These are phyloP conservation scores for Sebastes trivittatus DNA, from an alignment of 2,797 vertebrate genomes.

Conservation along the genomic window DNA sequence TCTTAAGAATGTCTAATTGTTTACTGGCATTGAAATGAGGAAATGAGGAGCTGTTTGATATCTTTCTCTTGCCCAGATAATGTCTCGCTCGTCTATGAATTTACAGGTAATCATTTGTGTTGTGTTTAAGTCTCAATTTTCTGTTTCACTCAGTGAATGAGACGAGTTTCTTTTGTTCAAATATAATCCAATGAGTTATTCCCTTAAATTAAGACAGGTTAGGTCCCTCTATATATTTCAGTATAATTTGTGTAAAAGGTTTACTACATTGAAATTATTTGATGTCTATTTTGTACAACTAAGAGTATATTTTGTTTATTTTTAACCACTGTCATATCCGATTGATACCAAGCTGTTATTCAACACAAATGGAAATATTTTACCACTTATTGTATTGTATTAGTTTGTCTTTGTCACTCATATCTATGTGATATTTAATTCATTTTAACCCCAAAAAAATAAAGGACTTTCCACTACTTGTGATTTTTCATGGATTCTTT, in stretches of 20 bases:
- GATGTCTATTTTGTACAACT: neutral
- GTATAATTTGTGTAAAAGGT: constrained; percentile 11
- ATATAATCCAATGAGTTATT: neutral
- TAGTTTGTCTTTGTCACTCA: neutral
- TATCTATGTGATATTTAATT: neutral
- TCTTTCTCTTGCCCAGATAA: neutral
- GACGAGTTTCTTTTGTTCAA: neutral
- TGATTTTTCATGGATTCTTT: neutral
- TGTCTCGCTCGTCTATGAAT: constrained; percentile 19
- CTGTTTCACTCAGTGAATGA: neutral
- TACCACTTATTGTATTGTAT: neutral
- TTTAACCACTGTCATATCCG: neutral
- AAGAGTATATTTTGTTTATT: constrained; percentile 6
- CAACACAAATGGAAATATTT: neutral
- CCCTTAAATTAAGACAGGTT: neutral
- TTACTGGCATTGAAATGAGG: neutral
- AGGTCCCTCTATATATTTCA: neutral
- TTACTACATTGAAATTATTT: neutral
- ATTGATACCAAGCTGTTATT: neutral
- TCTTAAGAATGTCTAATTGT: neutral
- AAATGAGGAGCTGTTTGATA: neutral
- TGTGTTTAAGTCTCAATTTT: neutral
- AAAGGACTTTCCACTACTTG: neutral
- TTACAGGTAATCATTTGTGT: neutral
- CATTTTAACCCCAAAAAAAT: neutral